Base-by-base conservation (phyloP, 2,888 invertebrate species). In the Cephus sareptanus region DNA sequence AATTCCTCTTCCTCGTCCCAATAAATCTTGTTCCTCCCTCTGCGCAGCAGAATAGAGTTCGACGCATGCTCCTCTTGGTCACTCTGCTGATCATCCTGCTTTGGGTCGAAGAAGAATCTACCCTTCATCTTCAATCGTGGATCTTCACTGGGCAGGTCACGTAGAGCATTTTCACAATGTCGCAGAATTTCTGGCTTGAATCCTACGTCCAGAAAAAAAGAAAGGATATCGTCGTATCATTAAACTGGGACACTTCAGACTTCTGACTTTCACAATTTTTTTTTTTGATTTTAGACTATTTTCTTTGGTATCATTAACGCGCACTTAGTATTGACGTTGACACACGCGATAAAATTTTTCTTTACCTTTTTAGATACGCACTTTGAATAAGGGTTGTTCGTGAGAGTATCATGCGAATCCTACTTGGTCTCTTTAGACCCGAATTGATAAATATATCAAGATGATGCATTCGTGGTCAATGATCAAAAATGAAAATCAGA, bases 111-210 rank as follows among this genome's bases (percentile, higher is more conserved):
- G 83, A 91, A 91, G 80, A 91, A 91, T 75, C 91, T 87, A 30
- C 91, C 91, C 69, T 88, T 90, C 87, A 89, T 88, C 77, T 88
- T 90, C 76, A 91, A 85, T 31, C 91, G 89, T 3, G 89, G 89
- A 84, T 91, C 91, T 81, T 91, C 91, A 1, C 84, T 77, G 0
- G 91, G 91, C 74, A 91, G 84, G 69, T 89, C 89, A 15, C 89
- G 88, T 15, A 91, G 81, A 4, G 91, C 91, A 75, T 86, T 86
- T 81, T 91, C 91, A 78, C 91, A 91, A 77, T 89, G 87, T 37
- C 88, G 89, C 77, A 90, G 84, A 80, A 91, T 89, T 86, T 91
- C 91, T 37, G 90, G 91, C 79, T 87, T 89, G 85, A 90, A 91
- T 87, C 91, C 91, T 91, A 81, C 78, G 76, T 77, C 80, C 76